phyloP scores from a whole-genome alignment of 23 tunicate species.

The Styela plicata region DNA sequence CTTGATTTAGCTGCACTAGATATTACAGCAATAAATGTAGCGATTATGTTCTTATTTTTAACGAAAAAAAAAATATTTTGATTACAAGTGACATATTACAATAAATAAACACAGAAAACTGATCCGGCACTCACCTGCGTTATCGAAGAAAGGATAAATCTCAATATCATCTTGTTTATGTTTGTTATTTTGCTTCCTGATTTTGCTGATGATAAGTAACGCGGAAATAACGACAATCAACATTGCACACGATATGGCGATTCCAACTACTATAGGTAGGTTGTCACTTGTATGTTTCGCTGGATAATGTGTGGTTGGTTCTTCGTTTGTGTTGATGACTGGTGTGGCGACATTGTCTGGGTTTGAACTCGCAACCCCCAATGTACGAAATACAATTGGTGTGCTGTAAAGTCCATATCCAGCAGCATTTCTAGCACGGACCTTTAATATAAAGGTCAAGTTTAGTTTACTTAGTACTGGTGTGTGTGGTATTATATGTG shows the following conservation, averaged over 20 bases:
- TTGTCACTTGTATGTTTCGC: slow-evolving; percentile 36
- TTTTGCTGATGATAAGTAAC: slow-evolving; percentile 41
- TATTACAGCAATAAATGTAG: no score
- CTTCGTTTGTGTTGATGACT: background rate
- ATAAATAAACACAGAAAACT: no score
- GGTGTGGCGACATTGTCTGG: background rate
- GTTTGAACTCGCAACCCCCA: background rate
- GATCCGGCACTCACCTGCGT: slow-evolving; percentile 36
- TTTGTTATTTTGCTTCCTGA: slow-evolving; percentile 33
- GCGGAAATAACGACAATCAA: slow-evolving; percentile 43
- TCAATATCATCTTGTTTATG: slow-evolving; percentile 34
- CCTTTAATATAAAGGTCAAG: no score
- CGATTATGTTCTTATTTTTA: no score
- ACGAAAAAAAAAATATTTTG: no score
- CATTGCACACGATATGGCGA: slow-evolving; percentile 49
- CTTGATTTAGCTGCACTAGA: no score
- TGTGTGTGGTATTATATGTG: no score
- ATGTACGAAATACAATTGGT: slow-evolving; percentile 58
- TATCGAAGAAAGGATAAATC: slow-evolving; percentile 66
- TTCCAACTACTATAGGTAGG: slow-evolving; percentile 45
- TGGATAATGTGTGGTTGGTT: slow-evolving; percentile 13
- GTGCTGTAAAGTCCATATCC: slow-evolving; percentile 74
- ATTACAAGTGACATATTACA: no score
- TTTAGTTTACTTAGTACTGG: no score
- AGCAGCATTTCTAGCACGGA: slow-evolving; percentile 77